Conservation (phyloP, 23 tunicate genomes). For the Halocynthia roretzi region DNA sequence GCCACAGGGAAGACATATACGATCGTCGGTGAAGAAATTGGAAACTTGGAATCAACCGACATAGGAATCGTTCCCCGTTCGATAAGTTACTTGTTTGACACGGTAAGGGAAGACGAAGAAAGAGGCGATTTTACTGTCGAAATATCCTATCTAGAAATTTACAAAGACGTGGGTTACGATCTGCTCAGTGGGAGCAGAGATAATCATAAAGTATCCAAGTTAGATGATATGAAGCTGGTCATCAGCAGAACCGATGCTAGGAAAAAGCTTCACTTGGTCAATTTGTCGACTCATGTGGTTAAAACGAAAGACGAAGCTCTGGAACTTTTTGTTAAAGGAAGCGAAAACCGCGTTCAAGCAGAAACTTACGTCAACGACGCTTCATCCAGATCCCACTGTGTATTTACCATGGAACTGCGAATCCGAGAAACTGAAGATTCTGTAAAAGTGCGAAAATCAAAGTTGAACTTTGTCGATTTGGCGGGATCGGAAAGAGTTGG, state of each 20-base stretch:
- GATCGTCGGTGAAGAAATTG: constrained; percentile 47
- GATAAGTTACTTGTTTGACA: constrained; percentile 37
- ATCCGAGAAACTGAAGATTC: constrained; percentile 28
- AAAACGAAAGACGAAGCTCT: constrained; percentile 56
- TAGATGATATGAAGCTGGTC: constrained; percentile 36
- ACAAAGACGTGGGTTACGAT: constrained; percentile 81
- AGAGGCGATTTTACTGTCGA: constrained; percentile 29
- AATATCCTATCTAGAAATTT: constrained; percentile 77
- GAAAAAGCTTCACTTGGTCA: constrained; percentile 44
- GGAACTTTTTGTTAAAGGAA: constrained; percentile 66
- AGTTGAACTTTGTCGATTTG: constrained; percentile 75
- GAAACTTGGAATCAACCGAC: background rate
- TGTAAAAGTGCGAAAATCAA: constrained; percentile 39
- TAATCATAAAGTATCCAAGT: constrained; percentile 2
- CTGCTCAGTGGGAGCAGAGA: constrained; percentile 49
- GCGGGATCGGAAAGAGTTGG: constrained; percentile 90
- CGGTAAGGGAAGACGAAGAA: constrained; percentile 18
- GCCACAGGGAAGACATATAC: constrained; percentile 94
- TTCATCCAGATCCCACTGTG: constrained; percentile 85
- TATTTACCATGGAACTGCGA: constrained; percentile 73
- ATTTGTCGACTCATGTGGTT: constrained; percentile 42
- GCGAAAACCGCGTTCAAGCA: constrained; percentile 76
- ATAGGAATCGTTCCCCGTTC: constrained; percentile 55
- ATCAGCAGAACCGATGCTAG: constrained; percentile 43
- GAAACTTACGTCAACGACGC: constrained; percentile 96